Conservation (phyloP, 2,888 invertebrate genomes). For the Tuta absoluta region DNA sequence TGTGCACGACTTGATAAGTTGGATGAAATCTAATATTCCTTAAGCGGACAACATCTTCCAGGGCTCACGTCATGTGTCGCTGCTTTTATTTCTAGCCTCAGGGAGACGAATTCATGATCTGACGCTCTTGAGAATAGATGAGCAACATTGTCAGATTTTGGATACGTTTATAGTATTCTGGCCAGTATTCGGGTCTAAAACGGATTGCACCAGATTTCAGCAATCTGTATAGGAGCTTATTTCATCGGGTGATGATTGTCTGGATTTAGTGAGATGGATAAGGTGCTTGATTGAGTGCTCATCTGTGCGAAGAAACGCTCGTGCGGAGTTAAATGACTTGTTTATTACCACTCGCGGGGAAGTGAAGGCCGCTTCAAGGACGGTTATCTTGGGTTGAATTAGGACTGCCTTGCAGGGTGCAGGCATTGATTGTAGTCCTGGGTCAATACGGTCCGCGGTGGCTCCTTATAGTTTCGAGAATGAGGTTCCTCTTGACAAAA, state of each 20-base stretch:
- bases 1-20: neutral
- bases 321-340: neutral
- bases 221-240: no score
- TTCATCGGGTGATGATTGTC: slow-evolving; percentile 7
- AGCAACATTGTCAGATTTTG: no score
- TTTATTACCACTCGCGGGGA: slow-evolving; percentile 27
- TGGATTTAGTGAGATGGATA: slow-evolving; percentile 19
- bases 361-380: slow-evolving; percentile 25
- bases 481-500: slow-evolving; percentile 12
- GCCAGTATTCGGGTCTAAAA: no score
- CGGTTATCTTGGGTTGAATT: slow-evolving; percentile 20
- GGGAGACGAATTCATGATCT: no score
- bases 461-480: slow-evolving; percentile 22
- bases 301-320: slow-evolving; percentile 19
- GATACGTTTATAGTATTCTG: no score
- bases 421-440: no score
- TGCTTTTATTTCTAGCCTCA: slow-evolving; percentile 9
- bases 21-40: neutral
- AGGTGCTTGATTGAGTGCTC: slow-evolving; percentile 21
- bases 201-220: no score
- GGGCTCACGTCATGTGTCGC: slow-evolving; percentile 13
- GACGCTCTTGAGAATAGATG: no score
- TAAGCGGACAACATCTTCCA: neutral
- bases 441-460: no score
- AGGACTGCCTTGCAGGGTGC: no score